Conservation (phyloP, 2,113 vertebrate genomes). For the Artemisiospiza belli region DNA sequence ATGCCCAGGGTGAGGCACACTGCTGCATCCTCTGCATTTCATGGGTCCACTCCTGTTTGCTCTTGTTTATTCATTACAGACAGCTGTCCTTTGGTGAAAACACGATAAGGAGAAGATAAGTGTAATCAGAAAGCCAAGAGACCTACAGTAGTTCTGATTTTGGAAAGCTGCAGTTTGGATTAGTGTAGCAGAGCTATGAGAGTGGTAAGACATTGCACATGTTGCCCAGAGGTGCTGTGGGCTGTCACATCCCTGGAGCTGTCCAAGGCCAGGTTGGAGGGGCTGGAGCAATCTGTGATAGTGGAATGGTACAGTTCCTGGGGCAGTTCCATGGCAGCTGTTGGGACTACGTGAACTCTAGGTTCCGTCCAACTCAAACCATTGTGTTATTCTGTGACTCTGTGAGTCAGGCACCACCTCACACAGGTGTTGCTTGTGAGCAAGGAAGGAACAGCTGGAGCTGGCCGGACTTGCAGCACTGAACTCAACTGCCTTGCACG, state of each 20-base stretch:
- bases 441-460: not conserved
- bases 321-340: not conserved
- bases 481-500: fast-evolving
- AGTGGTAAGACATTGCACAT: not conserved
- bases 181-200: not conserved
- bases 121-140: not conserved
- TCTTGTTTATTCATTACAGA: not conserved
- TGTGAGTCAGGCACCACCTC: not conserved
- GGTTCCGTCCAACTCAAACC: not conserved
- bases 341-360: not conserved
- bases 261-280: not conserved
- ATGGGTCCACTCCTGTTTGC: fast-evolving
- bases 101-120: not conserved
- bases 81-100: not conserved
- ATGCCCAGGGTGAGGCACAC: not conserved
- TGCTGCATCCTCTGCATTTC: not conserved
- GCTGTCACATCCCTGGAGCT: not conserved
- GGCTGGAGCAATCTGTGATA: not conserved
- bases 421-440: fast-evolving
- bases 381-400: not conserved
- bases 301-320: not conserved
- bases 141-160: not conserved
- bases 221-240: not conserved
- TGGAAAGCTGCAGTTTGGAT: not conserved
- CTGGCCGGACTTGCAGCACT: not conserved